These are phyloP conservation scores for Halocynthia aurantium DNA, from an alignment of 23 tunicate genomes.

Conservation along the genomic window DNA sequence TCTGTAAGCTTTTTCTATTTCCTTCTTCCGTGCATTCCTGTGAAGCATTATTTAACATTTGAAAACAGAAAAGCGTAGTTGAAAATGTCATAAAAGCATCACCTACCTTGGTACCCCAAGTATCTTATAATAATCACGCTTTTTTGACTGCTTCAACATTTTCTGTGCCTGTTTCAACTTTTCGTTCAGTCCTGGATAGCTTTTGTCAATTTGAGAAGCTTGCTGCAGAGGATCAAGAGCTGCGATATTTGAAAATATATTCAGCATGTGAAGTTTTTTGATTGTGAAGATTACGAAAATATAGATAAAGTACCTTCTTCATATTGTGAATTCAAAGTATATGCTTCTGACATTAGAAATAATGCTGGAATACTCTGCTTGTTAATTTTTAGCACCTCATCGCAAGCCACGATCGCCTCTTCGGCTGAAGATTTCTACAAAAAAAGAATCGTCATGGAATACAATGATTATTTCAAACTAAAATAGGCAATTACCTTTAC, in stretches of 20 bases:
- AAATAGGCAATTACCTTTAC: slow-evolving; percentile 42
- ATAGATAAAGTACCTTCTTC: slow-evolving; percentile 58
- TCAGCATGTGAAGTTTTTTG: no score
- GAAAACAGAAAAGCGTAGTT: background rate
- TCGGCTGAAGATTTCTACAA: slow-evolving; percentile 18
- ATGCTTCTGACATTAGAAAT: slow-evolving; percentile 52
- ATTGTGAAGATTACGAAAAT: background rate
- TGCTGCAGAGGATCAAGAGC: slow-evolving; percentile 79
- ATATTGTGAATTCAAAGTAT: slow-evolving; percentile 54
- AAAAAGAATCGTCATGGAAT: no score
- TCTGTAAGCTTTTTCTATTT: slow-evolving; percentile 74
- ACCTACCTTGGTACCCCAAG: slow-evolving; percentile 85
- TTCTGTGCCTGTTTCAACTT: slow-evolving; percentile 83
- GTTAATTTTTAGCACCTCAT: slow-evolving; percentile 40
- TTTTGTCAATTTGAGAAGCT: slow-evolving; percentile 79
- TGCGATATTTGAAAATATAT: slow-evolving; percentile 16
- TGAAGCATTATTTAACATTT: background rate
- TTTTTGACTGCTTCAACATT: slow-evolving; percentile 87
- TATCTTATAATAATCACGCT: slow-evolving; percentile 97
- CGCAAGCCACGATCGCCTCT: slow-evolving; percentile 41
- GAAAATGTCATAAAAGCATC: background rate
- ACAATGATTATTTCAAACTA: no score
- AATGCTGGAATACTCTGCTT: slow-evolving; percentile 58
- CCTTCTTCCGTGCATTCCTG: slow-evolving; percentile 68
- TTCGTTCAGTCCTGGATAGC: slow-evolving; percentile 82